phyloP scores from a whole-genome alignment of 2,797 vertebrate species.

The Amphiprion clarkii region DNA sequence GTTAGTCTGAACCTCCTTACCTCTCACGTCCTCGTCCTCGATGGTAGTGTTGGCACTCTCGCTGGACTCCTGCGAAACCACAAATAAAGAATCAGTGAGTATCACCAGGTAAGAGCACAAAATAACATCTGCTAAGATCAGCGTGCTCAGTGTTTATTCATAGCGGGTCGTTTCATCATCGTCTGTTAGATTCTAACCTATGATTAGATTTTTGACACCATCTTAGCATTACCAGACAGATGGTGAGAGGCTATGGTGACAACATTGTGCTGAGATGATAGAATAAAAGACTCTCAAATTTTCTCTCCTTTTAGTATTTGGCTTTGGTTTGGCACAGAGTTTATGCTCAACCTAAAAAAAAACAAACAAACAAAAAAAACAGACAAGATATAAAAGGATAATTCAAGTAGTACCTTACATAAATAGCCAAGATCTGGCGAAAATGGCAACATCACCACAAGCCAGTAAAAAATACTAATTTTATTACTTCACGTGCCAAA shows the following conservation, averaged over 20 bases:
- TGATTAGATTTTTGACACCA: not conserved
- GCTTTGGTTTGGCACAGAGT: too few relatives aligned
- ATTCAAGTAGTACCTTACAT: too few relatives aligned
- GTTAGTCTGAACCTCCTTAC: conserved; percentile 79
- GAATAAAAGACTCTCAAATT: not conserved
- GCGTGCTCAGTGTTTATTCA: not conserved
- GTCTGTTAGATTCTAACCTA: not conserved
- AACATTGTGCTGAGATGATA: not conserved
- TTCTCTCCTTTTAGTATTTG: not conserved
- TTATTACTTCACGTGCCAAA: too few relatives aligned
- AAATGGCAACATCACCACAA: too few relatives aligned
- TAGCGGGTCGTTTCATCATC: not conserved
- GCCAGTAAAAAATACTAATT: too few relatives aligned
- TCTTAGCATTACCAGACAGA: not conserved
- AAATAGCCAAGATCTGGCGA: too few relatives aligned
- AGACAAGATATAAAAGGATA: too few relatives aligned
- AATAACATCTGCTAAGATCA: not conserved
- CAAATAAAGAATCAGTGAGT: conserved; percentile 8
- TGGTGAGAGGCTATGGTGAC: not conserved
- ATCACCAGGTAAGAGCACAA: not conserved
- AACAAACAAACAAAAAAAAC: too few relatives aligned
- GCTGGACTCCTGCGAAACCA: conserved; percentile 91
- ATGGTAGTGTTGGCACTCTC: conserved; percentile 98
- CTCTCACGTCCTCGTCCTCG: conserved; percentile 98
- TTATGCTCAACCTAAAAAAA: too few relatives aligned